These are phyloP conservation scores for Bombus superbus DNA, from an alignment of 1,140 invertebrate species.

Conservation along the genomic window DNA sequence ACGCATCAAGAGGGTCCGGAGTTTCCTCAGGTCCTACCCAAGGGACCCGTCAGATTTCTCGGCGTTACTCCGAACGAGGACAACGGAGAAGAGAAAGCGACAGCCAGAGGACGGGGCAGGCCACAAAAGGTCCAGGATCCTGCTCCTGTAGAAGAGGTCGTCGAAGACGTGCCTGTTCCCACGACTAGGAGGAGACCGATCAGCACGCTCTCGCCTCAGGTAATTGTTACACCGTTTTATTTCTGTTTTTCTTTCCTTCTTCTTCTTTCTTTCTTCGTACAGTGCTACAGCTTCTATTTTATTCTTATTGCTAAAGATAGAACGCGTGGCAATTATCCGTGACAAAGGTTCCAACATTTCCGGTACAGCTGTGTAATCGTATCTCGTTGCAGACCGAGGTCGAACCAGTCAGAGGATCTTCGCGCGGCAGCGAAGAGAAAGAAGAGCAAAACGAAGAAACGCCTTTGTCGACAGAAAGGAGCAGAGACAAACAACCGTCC, in stretches of 20 bases:
- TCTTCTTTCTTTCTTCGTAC: no score
- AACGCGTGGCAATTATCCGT: no score
- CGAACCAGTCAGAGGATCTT: constrained; percentile 71
- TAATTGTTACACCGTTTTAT: constrained; percentile 44
- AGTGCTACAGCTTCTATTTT: neutral
- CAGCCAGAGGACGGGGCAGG: constrained; percentile 66
- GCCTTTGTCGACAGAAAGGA: constrained; percentile 26
- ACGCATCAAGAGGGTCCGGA: constrained; percentile 86
- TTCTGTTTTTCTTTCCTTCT: neutral
- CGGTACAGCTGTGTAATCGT: no score
- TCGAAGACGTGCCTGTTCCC: constrained; percentile 62
- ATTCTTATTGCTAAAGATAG: no score
- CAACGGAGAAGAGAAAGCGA: constrained; percentile 73
- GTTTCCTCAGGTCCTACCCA: constrained; percentile 82
- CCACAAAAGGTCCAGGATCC: constrained; percentile 73
- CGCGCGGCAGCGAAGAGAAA: constrained; percentile 54
- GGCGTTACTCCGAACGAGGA: constrained; percentile 85
- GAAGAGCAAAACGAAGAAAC: constrained; percentile 64
- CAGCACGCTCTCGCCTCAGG: constrained; percentile 57
- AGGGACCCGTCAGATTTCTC: constrained; percentile 84
- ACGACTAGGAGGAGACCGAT: constrained; percentile 70
- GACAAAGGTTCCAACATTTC: no score
- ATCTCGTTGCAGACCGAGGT: constrained; percentile 58
- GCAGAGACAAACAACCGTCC: constrained; percentile 26
- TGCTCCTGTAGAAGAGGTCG: constrained; percentile 67